Percentiles rank a stretch among this genome's conserved stretches.
Evolutionary conservation across 2,888 invertebrate genomes (phyloP).

Genomic region (Schizaphis graminum): DNA sequence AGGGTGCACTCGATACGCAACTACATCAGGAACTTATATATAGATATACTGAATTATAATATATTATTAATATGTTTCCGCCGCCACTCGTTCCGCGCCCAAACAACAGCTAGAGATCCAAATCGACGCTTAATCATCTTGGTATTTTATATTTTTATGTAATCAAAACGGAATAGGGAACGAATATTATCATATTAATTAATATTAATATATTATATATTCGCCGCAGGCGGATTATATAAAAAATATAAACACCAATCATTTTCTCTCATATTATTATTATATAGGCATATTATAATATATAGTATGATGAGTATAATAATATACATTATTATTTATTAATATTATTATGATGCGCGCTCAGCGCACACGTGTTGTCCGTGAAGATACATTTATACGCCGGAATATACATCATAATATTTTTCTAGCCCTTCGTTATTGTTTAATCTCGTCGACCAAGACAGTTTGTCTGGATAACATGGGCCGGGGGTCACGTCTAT

Average conservation of each 20-base stretch:
- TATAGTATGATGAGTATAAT: not conserved
- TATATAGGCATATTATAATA: no score
- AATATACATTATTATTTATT: not conserved
- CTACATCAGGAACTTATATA: not conserved
- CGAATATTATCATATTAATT: not conserved
- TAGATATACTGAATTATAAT: not conserved
- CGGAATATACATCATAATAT: not conserved
- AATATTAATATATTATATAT: not conserved
- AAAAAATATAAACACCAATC: not conserved
- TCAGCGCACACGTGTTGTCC: not conserved
- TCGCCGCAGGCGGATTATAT: not conserved
- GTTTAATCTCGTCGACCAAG: not conserved
- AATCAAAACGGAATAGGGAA: not conserved
- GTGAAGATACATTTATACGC: not conserved
- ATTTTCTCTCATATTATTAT: not conserved
- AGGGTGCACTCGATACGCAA: not conserved
- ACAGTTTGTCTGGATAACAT: not conserved
- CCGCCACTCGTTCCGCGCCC: not conserved
- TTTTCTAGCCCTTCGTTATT: not conserved
- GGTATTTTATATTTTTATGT: not conserved
- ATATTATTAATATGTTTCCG: not conserved
- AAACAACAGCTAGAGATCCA: not conserved
- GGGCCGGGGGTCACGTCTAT: conserved; percentile 1
- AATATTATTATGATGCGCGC: not conserved
- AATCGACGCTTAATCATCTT: not conserved